Percentiles rank a stretch among this genome's conserved stretches.
These are phyloP conservation scores for Pollenia amentaria DNA, from an alignment of 2,888 invertebrate genomes.

Conservation along the genomic window DNA sequence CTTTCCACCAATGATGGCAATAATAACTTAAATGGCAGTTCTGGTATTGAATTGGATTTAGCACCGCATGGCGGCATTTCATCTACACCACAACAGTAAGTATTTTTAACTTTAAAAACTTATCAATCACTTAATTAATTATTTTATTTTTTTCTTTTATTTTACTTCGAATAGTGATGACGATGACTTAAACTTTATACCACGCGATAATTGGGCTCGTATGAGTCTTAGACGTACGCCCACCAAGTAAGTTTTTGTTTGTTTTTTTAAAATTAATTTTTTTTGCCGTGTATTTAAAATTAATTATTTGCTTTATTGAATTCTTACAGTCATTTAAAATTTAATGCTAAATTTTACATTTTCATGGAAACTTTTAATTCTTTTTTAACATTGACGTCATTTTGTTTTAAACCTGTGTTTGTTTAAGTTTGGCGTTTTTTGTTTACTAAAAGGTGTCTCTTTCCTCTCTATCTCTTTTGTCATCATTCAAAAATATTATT, in stretches of 20 bases:
- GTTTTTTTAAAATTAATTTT: background rate
- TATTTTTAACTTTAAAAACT: conserved; percentile 7
- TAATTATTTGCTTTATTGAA: conserved; percentile 41
- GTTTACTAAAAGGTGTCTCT: background rate
- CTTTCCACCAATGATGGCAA: conserved; percentile 74
- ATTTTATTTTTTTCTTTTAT: conserved; percentile 57
- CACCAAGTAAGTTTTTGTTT: conserved; percentile 87
- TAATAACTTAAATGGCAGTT: conserved; percentile 79
- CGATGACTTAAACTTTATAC: conserved; percentile 87
- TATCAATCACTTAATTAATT: conserved; percentile 31
- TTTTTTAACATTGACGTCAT: conserved; percentile 40
- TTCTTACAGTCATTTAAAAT: conserved; percentile 15
- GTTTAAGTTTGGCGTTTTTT: background rate
- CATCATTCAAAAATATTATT: background rate
- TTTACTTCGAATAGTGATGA: conserved; percentile 82
- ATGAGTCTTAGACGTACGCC: conserved; percentile 93
- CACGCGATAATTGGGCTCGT: conserved; percentile 93
- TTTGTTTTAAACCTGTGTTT: conserved; percentile 9
- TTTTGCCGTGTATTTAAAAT: background rate
- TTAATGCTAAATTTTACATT: conserved; percentile 7
- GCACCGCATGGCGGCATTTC: conserved; percentile 81
- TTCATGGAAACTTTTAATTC: conserved; percentile 5
- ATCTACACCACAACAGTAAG: conserved; percentile 78
- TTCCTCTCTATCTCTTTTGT: background rate
- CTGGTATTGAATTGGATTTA: conserved; percentile 83